These are phyloP conservation scores for Agonum fuliginosum DNA, from an alignment of 2,888 invertebrate genomes.

Conservation along the genomic window DNA sequence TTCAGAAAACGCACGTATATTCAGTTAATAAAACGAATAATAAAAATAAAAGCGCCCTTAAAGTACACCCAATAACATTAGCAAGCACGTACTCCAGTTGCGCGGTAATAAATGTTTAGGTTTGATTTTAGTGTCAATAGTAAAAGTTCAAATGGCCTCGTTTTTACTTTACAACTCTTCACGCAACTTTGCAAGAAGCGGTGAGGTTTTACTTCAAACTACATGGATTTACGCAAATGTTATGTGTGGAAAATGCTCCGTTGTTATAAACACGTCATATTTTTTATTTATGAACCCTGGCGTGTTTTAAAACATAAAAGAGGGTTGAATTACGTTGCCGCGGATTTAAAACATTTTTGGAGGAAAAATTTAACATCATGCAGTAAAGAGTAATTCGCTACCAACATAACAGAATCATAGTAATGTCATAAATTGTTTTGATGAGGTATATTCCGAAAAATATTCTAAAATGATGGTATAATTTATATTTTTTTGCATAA, in stretches of 20 bases:
- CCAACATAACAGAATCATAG: too few relatives aligned
- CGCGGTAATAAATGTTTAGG: constrained; percentile 54
- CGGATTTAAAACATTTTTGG: too few relatives aligned
- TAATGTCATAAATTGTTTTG: too few relatives aligned
- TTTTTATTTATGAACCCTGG: constrained; percentile 25
- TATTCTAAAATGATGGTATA: too few relatives aligned
- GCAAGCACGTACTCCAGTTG: constrained; percentile 45
- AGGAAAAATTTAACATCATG: too few relatives aligned
- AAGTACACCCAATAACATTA: constrained; percentile 58
- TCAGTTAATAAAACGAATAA: constrained; percentile 58
- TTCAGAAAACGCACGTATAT: constrained; percentile 55
- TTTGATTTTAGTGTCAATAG: constrained; percentile 57
- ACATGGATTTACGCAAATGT: constrained; percentile 13
- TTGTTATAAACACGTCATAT: constrained; percentile 20
- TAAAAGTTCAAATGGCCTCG: constrained; percentile 55
- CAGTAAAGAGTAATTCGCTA: too few relatives aligned
- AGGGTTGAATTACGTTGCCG: too few relatives aligned
- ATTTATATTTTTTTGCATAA: too few relatives aligned
- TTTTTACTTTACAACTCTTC: constrained; percentile 54
- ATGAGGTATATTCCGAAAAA: too few relatives aligned
- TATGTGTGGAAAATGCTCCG: background rate
- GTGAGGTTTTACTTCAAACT: background rate
- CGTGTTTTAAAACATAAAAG: constrained; percentile 15
- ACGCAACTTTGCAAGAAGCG: constrained; percentile 37
- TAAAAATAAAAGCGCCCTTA: constrained; percentile 55